phyloP scores from a whole-genome alignment of 2,888 invertebrate species.

The Actias luna region DNA sequence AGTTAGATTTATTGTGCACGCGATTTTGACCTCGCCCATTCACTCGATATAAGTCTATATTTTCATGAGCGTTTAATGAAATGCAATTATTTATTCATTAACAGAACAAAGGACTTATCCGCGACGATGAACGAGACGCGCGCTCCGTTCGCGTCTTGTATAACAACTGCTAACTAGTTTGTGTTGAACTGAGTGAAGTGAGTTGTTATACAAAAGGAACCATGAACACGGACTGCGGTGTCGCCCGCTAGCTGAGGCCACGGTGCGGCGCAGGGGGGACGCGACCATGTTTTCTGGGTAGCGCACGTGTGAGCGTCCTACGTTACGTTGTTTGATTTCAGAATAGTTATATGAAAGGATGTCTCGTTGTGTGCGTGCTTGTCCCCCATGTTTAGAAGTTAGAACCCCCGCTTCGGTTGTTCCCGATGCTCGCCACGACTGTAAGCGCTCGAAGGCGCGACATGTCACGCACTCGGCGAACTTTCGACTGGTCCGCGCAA shows the following conservation, averaged over 20 bases:
- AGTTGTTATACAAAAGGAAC: conserved; percentile 58
- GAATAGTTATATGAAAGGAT: conserved; percentile 34
- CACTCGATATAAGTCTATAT: conserved; percentile 47
- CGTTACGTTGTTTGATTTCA: conserved; percentile 41
- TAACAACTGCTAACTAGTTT: conserved; percentile 53
- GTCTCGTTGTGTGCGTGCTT: conserved; percentile 43
- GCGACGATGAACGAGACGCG: conserved; percentile 39
- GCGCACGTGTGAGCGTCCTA: conserved; percentile 55
- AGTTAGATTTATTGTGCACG: conserved; percentile 30
- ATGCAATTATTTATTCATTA: conserved; percentile 39
- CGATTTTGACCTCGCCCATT: conserved; percentile 60
- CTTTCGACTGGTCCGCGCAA: neutral
- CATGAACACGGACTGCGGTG: conserved; percentile 44
- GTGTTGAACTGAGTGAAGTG: conserved; percentile 46
- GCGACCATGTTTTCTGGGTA: conserved; percentile 43
- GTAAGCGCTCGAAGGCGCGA: conserved; percentile 22
- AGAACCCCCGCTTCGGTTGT: conserved; percentile 27
- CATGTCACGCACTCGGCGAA: conserved; percentile 2
- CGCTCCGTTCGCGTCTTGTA: conserved; percentile 51
- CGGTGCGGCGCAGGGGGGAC: conserved; percentile 35
- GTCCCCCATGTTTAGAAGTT: conserved; percentile 39
- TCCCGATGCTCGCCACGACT: conserved; percentile 20
- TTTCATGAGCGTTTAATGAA: conserved; percentile 40
- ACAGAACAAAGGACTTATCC: conserved; percentile 56
- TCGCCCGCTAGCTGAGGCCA: conserved; percentile 35